Evolutionary conservation across 2,113 vertebrate genomes (phyloP).

Genomic region (Hystrix brachyura): DNA sequence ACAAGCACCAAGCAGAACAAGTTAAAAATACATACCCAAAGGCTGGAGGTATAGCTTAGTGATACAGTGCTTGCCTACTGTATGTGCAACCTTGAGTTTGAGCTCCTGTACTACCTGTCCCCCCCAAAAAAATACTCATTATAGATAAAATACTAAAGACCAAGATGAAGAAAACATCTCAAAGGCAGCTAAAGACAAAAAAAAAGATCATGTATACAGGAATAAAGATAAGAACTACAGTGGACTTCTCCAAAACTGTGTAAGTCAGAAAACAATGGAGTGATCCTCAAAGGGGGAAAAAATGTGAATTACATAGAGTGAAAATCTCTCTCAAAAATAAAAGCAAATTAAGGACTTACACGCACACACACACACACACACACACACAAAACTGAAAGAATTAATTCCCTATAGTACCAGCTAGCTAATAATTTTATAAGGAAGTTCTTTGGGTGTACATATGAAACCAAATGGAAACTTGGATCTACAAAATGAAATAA

Average conservation of each 20-base stretch:
- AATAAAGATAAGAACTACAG: slow-evolving; percentile 29
- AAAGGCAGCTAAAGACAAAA: neutral
- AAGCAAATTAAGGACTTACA: neutral
- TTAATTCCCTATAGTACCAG: neutral
- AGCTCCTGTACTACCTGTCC: neutral
- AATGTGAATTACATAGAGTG: neutral
- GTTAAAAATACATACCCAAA: slow-evolving; percentile 8
- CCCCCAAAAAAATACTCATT: neutral
- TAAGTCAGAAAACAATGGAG: slow-evolving; percentile 8
- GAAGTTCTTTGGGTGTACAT: slow-evolving; percentile 23
- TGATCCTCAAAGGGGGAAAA: neutral
- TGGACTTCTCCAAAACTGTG: slow-evolving; percentile 33
- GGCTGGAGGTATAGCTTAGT: neutral
- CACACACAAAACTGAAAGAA: slow-evolving; percentile 8
- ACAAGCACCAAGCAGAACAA: neutral
- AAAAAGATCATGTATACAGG: neutral
- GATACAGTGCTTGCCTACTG: neutral
- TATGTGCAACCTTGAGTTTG: neutral
- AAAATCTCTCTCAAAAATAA: slow-evolving; percentile 46
- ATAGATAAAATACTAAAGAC: slow-evolving; percentile 49
- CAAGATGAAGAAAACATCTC: slow-evolving; percentile 35
- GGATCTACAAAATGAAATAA: neutral
- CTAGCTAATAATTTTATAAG: neutral
- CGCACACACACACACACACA: neutral
- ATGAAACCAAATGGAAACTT: slow-evolving; percentile 2